Conservation (phyloP, 2,113 vertebrate species). For the Acanthisitta chloris region DNA sequence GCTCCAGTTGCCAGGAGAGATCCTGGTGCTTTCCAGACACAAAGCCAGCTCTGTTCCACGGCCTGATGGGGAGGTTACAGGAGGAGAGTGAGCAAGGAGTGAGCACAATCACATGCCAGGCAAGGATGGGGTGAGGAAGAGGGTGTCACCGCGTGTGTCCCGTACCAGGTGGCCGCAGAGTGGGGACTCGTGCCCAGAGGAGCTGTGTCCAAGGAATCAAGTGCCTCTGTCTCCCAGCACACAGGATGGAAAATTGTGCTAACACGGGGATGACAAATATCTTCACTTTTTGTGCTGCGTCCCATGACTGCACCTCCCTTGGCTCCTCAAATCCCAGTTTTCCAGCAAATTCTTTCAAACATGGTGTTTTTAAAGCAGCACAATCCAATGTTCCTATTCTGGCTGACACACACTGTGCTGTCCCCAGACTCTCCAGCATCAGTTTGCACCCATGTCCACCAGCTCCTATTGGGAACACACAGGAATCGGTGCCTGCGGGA, state of each 20-base stretch:
- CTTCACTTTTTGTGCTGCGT: background rate
- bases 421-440: background rate
- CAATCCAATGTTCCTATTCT: background rate
- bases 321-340: background rate
- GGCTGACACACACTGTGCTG: background rate
- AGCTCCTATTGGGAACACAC: rapidly evolving
- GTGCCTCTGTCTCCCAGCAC: background rate
- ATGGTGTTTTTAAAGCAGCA: background rate
- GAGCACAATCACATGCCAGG: background rate
- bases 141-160: rapidly evolving
- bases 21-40: constrained; percentile 24
- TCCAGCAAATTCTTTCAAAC: background rate
- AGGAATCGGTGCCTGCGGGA: background rate
- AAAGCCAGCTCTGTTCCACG: background rate
- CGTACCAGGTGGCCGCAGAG: background rate
- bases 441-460: background rate
- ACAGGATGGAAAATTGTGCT: background rate
- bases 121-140: background rate
- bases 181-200: background rate
- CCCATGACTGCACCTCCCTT: background rate
- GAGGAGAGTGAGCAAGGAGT: background rate
- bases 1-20: constrained; percentile 32
- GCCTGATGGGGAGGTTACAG: background rate
- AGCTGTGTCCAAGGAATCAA: rapidly evolving
- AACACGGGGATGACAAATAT: background rate